Base-by-base conservation (phyloP, 2,888 invertebrate genomes). In the Cinara cedri region DNA sequence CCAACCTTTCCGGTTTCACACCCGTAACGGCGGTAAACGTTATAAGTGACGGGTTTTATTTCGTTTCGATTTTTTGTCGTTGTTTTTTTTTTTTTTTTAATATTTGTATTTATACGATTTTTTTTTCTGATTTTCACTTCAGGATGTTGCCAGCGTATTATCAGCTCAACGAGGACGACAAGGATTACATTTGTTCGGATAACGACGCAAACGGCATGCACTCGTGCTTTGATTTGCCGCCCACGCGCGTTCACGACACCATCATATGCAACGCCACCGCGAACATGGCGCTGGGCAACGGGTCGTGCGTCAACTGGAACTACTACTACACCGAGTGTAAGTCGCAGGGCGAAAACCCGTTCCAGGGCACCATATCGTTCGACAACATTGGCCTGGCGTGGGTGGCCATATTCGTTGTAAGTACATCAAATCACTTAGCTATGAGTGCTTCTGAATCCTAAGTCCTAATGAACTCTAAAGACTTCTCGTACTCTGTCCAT, bases 331-430 rank as follows among this genome's bases (percentile, higher is more conserved):
- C 95, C 72, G 92, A 93, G 85, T 99, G 99, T 87, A 91, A 92
- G 82, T 93, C 96, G 82, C 92, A 94, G 83, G 96, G 95, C 76
- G 91, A 93, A 84, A 99, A 99, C 88, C 99, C 99, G 16, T 99
- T 98, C 87, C 96, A 96, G 87, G 98, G 98, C 82, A 97, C 99
- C 81, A 98, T 99, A 85, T 97, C 97, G 57, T 99, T 99, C 87
- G 99, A 99, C 88, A 99, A 99, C 87, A 99, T 99, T 85, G 99
- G 99, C 83, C 91, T 99, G 84, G 99, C 99, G 34, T 99, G 99
- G 98, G 98, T 99, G 82, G 98, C 99, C 83, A 99, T 99, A 87
- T 99, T 99, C 88, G 90, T 99, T 90, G 98, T 98, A 88, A 92
- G 91, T 89, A 70, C 16, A 11, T 34, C 34, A n/a, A n/a, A n/a